Base-by-base conservation (phyloP, 2,888 invertebrate species). In the Dicycla oo region DNA sequence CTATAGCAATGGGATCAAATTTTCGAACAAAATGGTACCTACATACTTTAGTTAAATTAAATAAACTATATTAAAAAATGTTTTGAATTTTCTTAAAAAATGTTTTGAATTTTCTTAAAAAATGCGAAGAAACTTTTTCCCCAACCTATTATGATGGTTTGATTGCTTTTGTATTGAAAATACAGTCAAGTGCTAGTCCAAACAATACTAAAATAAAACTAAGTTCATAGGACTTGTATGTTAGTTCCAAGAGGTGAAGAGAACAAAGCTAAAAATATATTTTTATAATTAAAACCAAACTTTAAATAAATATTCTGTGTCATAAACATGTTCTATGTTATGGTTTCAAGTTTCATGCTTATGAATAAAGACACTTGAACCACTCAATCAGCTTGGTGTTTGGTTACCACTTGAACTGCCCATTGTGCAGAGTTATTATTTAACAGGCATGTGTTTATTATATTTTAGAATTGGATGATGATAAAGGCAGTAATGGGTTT, bases 401-500 rank as follows among this genome's bases (percentile, higher is more conserved):
- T 57, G 68, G 40, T 81, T 81, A 65, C 69, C 67, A 66, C 64
- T 69, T 69, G 34, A 30, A 60, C 40, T 34, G 7, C 30, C 13
- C 1, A 47, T 20, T 56, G 11, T 8, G 30, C 56, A 43, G 20
- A 34, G 5, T 54, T 34, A 20, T 6, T 62, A 15, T 34, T 43
- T 30, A 47, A 53, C 13, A 30, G n/a, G 8, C 18, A 30, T 18
- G 3, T 47, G 6, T 69, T 69, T 62, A n/a, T 77, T 75, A 15
- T 61, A 68, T 75, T 72, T 49, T 73, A 68, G 69, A 83, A 69
- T 62, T 65, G 87, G 92, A 91, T 71, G 87, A 81, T 38, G 90
- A 91, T 63, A 91, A 92, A 60, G 90, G 83, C 3, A 90, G 87
- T 56, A 93, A 94, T 72, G 93, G 93, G 1, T 94, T 87, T 57